phyloP scores from a whole-genome alignment of 2,113 vertebrate genomes.

The Zapornia atra region DNA sequence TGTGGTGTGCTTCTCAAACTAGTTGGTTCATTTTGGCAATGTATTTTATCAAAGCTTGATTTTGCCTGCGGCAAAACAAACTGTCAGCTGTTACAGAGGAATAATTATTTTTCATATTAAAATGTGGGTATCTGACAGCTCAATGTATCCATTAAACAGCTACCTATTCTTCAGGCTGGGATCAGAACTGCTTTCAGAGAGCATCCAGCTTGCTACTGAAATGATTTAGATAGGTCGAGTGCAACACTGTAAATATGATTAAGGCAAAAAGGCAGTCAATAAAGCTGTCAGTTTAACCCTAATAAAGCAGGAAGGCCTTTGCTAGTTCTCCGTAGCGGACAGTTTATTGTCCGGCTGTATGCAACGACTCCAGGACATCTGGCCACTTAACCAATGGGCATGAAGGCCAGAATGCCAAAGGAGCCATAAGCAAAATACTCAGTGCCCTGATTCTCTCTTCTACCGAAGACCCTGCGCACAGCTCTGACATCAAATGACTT shows the following conservation, averaged over 20 bases:
- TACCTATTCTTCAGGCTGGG: conserved; percentile 25
- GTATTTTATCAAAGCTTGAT: not conserved
- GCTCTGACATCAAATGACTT: not conserved
- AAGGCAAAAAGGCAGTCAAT: conserved; percentile 44
- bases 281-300: conserved; percentile 11
- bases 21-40: not conserved
- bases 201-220: not conserved
- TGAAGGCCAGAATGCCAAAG: not conserved
- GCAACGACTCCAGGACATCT: conserved; percentile 19
- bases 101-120: conserved; percentile 33
- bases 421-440: not conserved
- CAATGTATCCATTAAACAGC: not conserved
- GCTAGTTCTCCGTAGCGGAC: not conserved
- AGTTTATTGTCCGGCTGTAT: conserved; percentile 45
- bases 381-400: not conserved
- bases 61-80: conserved; percentile 4
- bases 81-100: not conserved
- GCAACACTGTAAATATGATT: conserved; percentile 2
- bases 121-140: not conserved
- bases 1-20: not conserved
- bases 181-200: not conserved
- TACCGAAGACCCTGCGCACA: not conserved
- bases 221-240: not conserved
- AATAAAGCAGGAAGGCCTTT: conserved; percentile 14
- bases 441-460: not conserved